phyloP scores from a whole-genome alignment of 2,797 vertebrate species.

The Centroberyx gerrardi region DNA sequence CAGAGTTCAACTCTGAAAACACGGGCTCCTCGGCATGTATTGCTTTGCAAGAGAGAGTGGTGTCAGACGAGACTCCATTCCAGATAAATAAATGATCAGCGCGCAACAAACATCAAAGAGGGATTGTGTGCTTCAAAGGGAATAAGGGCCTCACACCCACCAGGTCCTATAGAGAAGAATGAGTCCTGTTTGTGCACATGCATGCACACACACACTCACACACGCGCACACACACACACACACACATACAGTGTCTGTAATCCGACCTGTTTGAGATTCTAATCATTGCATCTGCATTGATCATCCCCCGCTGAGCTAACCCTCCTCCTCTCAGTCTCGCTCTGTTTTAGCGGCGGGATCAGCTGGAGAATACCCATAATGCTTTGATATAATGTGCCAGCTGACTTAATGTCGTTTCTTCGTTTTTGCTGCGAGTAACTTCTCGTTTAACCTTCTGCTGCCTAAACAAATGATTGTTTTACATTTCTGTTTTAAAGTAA shows the following conservation, averaged over 20 bases:
- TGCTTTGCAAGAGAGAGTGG: constrained; percentile 52
- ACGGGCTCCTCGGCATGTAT: constrained; percentile 31
- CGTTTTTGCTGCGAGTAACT: constrained; percentile 3
- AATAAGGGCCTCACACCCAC: constrained; percentile 69
- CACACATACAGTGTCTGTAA: constrained; percentile 37
- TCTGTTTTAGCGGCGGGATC: constrained; percentile 26
- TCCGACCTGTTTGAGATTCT: constrained; percentile 68
- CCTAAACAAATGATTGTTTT: background rate
- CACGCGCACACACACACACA: constrained; percentile 18
- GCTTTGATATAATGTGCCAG: constrained; percentile 32
- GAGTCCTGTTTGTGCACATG: constrained; percentile 40
- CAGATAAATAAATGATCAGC: constrained; percentile 87
- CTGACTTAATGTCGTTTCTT: constrained; percentile 14
- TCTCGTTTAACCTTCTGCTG: constrained; percentile 11
- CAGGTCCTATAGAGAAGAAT: constrained; percentile 63
- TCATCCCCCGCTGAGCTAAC: constrained; percentile 46
- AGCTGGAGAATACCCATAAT: constrained; percentile 39
- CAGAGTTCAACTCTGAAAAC: constrained; percentile 50
- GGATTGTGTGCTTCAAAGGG: constrained; percentile 82
- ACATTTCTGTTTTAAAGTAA: background rate
- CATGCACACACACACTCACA: constrained; percentile 24
- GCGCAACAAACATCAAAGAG: constrained; percentile 85
- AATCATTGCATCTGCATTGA: constrained; percentile 62
- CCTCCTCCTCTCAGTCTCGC: constrained; percentile 29
- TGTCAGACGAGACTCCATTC: constrained; percentile 65